Base-by-base conservation (phyloP, 1,140 invertebrate genomes). In the Pissodes strobi region DNA sequence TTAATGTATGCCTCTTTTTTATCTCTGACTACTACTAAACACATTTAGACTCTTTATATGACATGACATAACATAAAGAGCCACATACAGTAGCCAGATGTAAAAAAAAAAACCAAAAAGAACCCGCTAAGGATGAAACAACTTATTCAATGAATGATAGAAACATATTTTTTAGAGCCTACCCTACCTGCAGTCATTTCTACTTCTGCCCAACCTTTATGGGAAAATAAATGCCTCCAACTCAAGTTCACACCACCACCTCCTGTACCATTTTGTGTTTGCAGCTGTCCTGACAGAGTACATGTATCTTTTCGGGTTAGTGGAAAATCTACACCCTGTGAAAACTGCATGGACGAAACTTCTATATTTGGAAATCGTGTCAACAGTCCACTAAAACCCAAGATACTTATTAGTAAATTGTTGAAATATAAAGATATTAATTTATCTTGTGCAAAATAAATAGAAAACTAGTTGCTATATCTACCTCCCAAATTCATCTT, bases 311-410 rank as follows among this genome's bases (percentile, higher is more conserved):
- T 88, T 46, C 87, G 75, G 0, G 93, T 96, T 8, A 98, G 81
- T 0, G 95, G 95, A 41, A 92, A 90, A 80, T 98, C 94, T 43
- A 98, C 93, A 0, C 93, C 94, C 76, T 97, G 95, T 23, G 87
- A 86, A 72, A 98, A 90, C 22, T 88, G 90, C 89, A 98, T 94
- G 17, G 91, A 91, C 55, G 88, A 93, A 4, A 98, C 87, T 83
- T 98, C 94, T 64, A 97, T 83, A 48, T 80, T 85, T 13, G 92
- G 91, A 70, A 94, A 82, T 9, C 82, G 72, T 23, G 80, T 77
- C 45, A 74, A 66, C 25, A 79, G 79, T 51, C 82, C 81, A 59
- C 85, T 86, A 66, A 38, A 82, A 83, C 6, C 15, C 0, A 17
- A 19, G 63, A 38, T 63, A 22, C 9, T 45, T 39, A 13, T 10